Evolutionary conservation across 2,888 invertebrate genomes (phyloP).

Genomic region (Leptopilina myrica): DNA sequence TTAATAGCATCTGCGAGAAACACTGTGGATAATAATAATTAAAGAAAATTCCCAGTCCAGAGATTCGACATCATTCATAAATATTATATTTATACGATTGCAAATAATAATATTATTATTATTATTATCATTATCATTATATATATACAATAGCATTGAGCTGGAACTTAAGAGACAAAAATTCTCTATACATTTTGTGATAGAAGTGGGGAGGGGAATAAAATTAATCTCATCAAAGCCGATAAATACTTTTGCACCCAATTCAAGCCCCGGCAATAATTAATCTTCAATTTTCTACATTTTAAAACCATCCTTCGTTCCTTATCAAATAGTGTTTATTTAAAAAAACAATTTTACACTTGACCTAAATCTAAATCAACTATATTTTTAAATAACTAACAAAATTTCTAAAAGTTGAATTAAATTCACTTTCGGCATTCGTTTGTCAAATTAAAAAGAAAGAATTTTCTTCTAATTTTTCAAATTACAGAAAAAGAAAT

Average conservation of each 20-base stretch:
- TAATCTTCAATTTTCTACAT: not conserved
- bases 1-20: conserved; percentile 36
- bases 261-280: conserved; percentile 21
- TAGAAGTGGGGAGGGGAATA: not conserved
- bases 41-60: conserved; percentile 27
- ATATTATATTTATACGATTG: conserved; percentile 15
- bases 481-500: not conserved
- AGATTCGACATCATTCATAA: conserved; percentile 31
- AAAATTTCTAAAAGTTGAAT: not conserved
- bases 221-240: not conserved
- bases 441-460: too few species aligned
- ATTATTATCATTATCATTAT: not conserved
- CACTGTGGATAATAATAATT: conserved; percentile 24
- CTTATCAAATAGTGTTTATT: not conserved
- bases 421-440: too few species aligned
- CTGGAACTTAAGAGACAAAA: conserved; percentile 3
- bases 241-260: conserved; percentile 18
- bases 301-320: too few species aligned
- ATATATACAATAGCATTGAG: conserved; percentile 5
- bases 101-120: conserved; percentile 1
- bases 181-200: not conserved
- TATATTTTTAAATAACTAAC: too few species aligned
- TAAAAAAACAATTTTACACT: not conserved
- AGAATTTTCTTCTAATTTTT: not conserved
- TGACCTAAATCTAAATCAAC: not conserved